Percentiles rank a stretch among this genome's conserved stretches.
phyloP scores from a whole-genome alignment of 2,113 vertebrate species.

The Tapirus terrestris region DNA sequence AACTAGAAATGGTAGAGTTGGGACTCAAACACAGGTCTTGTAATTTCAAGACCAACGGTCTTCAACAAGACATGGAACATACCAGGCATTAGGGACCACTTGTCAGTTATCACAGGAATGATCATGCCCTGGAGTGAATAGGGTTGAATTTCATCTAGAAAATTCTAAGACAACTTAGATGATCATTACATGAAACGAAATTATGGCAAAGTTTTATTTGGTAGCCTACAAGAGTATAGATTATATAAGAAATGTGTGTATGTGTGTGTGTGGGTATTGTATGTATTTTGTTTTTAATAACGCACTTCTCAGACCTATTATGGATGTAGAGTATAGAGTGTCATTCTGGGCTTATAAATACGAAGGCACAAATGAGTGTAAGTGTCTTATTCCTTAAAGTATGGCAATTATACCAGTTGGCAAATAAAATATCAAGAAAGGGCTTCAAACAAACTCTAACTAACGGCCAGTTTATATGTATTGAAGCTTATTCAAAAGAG shows the following conservation, averaged over 20 bases:
- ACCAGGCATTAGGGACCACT: neutral
- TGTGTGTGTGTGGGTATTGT: neutral
- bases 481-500: neutral
- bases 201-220: neutral
- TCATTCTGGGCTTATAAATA: neutral
- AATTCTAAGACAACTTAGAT: neutral
- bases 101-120: neutral
- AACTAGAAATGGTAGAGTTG: neutral
- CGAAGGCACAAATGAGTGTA: neutral
- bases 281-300: neutral
- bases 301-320: neutral
- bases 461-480: neutral
- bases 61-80: neutral
- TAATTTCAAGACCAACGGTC: neutral
- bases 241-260: neutral
- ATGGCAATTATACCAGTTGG: neutral
- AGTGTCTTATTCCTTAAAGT: neutral
- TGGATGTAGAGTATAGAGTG: neutral
- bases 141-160: neutral
- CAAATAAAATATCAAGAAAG: slow-evolving; percentile 48
- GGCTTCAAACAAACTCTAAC: neutral
- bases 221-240: neutral
- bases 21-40: neutral
- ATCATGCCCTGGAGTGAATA: neutral
- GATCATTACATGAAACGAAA: neutral